A percentile compares a stretch with the other conserved stretches of the same genome.
These are phyloP conservation scores for Strongylocentrotus purpuratus DNA, from an alignment of 35 echinoderm and acorn worm species.

Conservation along the genomic window DNA sequence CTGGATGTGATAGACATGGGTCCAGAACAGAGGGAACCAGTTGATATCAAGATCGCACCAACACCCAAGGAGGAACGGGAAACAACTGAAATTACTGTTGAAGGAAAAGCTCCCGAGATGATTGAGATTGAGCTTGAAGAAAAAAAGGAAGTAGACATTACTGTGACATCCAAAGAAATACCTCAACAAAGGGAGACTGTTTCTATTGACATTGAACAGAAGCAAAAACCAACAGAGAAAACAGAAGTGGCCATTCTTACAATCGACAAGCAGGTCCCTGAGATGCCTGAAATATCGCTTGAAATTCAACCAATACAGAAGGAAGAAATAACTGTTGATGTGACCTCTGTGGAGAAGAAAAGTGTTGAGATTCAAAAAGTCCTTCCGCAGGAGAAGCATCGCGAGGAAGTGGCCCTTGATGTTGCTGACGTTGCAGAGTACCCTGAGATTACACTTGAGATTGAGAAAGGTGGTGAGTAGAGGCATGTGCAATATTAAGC, in stretches of 20 bases:
- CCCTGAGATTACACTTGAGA: constrained; percentile 41
- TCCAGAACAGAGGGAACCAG: constrained; percentile 16
- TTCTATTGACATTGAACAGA: background rate
- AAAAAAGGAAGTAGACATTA: background rate
- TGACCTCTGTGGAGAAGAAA: constrained; percentile 12
- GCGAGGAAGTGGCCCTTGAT: constrained; percentile 29
- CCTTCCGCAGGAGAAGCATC: background rate
- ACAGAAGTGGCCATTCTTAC: constrained; percentile 29
- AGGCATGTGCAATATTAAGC: background rate
- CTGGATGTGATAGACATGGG: background rate
- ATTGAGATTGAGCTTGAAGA: background rate
- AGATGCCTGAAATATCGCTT: background rate
- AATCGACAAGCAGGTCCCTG: background rate
- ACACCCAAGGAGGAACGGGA: background rate
- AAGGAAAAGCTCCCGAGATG: background rate
- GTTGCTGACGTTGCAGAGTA: constrained; percentile 18
- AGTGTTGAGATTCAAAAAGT: constrained; percentile 39
- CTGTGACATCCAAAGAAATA: background rate
- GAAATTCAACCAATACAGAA: constrained; percentile 42
- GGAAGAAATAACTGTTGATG: constrained; percentile 14
- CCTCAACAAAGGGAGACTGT: background rate
- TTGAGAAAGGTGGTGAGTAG: constrained; percentile 34
- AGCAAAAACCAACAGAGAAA: constrained; percentile 2
- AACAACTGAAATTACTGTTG: background rate
- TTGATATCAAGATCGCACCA: background rate